Percentiles rank a stretch among this genome's conserved stretches.
phyloP scores from a whole-genome alignment of 2,888 invertebrate species.

The Lochmaea crataegi region DNA sequence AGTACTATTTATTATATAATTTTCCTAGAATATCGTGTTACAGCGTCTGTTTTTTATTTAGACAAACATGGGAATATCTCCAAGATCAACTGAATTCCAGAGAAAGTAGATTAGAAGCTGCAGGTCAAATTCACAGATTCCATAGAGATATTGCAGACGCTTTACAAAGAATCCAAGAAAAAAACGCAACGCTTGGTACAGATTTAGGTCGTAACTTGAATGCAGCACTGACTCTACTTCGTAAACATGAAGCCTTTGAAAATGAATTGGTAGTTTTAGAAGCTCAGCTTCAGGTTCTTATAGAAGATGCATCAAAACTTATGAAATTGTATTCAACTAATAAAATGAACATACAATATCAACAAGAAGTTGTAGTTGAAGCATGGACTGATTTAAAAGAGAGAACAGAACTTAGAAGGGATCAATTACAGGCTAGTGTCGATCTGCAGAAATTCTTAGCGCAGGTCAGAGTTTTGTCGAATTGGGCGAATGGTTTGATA shows the following conservation, averaged over 20 bases:
- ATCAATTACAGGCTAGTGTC: slow-evolving; percentile 86
- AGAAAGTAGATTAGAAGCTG: slow-evolving; percentile 89
- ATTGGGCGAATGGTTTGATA: slow-evolving; percentile 86
- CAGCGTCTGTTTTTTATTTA: slow-evolving; percentile 53
- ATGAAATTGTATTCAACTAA: slow-evolving; percentile 92
- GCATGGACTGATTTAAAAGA: slow-evolving; percentile 91
- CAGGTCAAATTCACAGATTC: slow-evolving; percentile 97
- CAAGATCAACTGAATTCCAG: slow-evolving; percentile 88
- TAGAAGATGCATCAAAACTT: slow-evolving; percentile 91
- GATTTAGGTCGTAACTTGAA: slow-evolving; percentile 85
- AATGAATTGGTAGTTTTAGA: slow-evolving; percentile 93
- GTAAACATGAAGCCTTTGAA: slow-evolving; percentile 93
- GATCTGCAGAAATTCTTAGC: slow-evolving; percentile 91
- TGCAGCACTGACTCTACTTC: slow-evolving; percentile 82
- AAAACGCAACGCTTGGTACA: slow-evolving; percentile 85
- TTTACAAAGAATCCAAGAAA: slow-evolving; percentile 88
- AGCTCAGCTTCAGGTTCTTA: slow-evolving; percentile 88
- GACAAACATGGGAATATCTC: slow-evolving; percentile 88
- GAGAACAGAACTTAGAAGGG: slow-evolving; percentile 81
- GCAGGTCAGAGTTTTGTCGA: slow-evolving; percentile 80
- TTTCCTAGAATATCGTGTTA: background rate
- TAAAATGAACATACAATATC: slow-evolving; percentile 87
- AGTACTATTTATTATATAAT: too few relatives aligned
- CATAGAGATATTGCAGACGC: slow-evolving; percentile 96
- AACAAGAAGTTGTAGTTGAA: slow-evolving; percentile 86